phyloP scores from a whole-genome alignment of 2,113 vertebrate genomes.

The Aplodontia rufa region DNA sequence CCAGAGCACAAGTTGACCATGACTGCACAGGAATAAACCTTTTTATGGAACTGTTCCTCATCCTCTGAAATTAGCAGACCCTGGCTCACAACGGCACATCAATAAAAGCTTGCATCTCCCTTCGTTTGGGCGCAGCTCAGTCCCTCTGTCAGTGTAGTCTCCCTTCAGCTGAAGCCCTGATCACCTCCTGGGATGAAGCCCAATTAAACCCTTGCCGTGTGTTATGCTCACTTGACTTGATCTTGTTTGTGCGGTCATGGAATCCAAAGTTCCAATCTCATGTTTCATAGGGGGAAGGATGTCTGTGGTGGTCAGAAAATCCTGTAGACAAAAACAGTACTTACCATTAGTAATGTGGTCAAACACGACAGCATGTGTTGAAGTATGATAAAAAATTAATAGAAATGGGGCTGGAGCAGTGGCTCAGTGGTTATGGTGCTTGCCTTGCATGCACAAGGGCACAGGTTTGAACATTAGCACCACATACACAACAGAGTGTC shows the following conservation, averaged over 20 bases:
- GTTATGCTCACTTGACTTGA: background rate
- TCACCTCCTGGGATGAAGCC: background rate
- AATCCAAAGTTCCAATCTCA: background rate
- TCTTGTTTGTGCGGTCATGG: background rate
- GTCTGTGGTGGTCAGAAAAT: background rate
- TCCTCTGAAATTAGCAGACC: no score
- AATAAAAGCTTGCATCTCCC: background rate
- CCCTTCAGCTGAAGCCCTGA: background rate
- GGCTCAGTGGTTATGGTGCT: no score
- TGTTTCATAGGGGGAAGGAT: background rate
- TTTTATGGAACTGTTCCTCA: no score
- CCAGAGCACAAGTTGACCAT: no score
- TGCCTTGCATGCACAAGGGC: no score
- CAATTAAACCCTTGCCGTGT: background rate
- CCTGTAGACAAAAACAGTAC: background rate
- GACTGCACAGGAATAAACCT: no score
- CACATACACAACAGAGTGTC: no score
- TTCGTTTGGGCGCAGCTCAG: background rate
- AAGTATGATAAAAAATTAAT: background rate
- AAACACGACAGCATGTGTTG: background rate
- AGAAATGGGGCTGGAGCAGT: no score
- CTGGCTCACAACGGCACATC: no score
- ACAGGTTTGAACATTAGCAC: no score
- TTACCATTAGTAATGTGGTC: background rate
- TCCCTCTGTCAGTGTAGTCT: background rate